A percentile compares a stretch with the other conserved stretches of the same genome.
These are phyloP conservation scores for Cyprinus carpio DNA, from an alignment of 2,113 vertebrate species.

Conservation along the genomic window DNA sequence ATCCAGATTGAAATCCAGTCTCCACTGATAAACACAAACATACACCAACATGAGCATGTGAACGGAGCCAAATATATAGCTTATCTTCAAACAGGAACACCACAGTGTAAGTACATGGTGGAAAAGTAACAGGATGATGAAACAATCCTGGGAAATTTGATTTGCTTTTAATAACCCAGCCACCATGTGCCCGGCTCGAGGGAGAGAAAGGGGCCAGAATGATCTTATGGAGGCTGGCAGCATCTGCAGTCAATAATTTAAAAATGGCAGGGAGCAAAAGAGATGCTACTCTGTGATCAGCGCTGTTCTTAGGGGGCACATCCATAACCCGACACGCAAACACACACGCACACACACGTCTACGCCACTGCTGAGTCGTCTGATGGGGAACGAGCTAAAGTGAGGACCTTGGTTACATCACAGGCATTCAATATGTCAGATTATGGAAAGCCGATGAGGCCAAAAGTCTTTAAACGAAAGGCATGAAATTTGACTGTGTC, in stretches of 20 bases:
- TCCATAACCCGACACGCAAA: constrained; percentile 74
- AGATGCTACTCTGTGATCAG: constrained; percentile 83
- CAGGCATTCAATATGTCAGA: constrained; percentile 51
- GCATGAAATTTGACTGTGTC: not conserved
- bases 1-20: not conserved
- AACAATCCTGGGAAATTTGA: constrained; percentile 83
- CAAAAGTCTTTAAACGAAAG: not conserved
- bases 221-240: constrained; percentile 80
- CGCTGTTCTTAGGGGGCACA: constrained; percentile 82
- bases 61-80: constrained; percentile 25
- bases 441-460: not conserved
- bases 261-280: constrained; percentile 84
- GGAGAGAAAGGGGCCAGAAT: constrained; percentile 60
- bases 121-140: constrained; percentile 67
- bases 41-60: too few species aligned
- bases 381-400: constrained; percentile 70
- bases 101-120: constrained; percentile 25
- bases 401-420: constrained; percentile 79
- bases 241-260: constrained; percentile 85
- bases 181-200: constrained; percentile 77
- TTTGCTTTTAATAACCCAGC: constrained; percentile 84
- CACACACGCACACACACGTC: not conserved
- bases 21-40: too few species aligned
- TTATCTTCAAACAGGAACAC: constrained; percentile 27
- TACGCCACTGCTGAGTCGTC: constrained; percentile 55